Base-by-base conservation (phyloP, 2,797 vertebrate genomes). In the Okamejei kenojei region DNA sequence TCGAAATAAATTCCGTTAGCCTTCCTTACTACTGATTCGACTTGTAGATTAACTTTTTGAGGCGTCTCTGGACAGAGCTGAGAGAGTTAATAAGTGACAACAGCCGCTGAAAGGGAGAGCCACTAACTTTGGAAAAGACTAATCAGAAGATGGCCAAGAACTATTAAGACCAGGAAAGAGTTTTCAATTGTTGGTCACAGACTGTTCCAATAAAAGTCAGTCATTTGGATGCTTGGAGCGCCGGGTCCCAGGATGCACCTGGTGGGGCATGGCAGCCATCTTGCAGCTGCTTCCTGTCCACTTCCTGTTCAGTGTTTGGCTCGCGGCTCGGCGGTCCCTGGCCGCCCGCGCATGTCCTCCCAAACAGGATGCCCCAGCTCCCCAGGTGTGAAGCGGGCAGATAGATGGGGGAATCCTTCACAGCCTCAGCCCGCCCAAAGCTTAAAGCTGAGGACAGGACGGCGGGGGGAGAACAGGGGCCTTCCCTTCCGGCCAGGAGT, bases 161-260 rank as follows among this genome's bases (percentile, higher is more conserved):
- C 15, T 6, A 32, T 84, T 32, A n/a, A 21, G 45, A 13, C 78
- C 45, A 65, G 61, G 84, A 68, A 68, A 65, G 84, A 63, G 68
- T 68, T 68, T 21, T 7, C 2, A 19, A 63, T 35, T 35, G 17
- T 68, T 68, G 35, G 7, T 88, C 8, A 19, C 6, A 9, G 58
- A n/a, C 6, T 0, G 15, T 35, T 21, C 61, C 61, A 35, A 35
- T 35, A 10, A 63, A 88, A 21, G 32, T 68, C 84, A 9, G 84
- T 88, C 35, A 63, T 88, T 65, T 68, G 26, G 3, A 65, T 8
- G n/a, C 61, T 35, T 7, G 1, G 15, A 21, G 84, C 7, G 61
- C 15, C 63, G 1, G 9, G 84, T 88, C 84, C 84, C 84, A 88
- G 84, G 84, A 88, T 68, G 84, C 84, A 88, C 84, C 84, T 88